phyloP scores from a whole-genome alignment of 2,888 invertebrate genomes.

The Drosophila falleni region DNA sequence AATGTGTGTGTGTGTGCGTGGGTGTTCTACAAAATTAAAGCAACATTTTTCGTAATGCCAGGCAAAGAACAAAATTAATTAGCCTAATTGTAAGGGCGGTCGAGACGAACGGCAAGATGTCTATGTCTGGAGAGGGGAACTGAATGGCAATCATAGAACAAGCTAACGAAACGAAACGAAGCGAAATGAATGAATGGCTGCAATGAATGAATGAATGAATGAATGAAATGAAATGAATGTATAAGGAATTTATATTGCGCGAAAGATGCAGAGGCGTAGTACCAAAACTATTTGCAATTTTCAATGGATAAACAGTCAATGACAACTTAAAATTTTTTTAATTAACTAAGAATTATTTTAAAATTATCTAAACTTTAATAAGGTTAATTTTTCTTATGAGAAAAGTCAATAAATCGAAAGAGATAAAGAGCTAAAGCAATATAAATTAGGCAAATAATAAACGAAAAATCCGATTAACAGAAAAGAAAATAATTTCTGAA shows the following conservation, averaged over 20 bases:
- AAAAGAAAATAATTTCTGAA: no score
- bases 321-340: no score
- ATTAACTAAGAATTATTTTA: no score
- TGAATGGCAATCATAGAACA: conserved; percentile 41
- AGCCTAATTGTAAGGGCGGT: conserved; percentile 81
- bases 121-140: conserved; percentile 10
- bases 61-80: conserved; percentile 80
- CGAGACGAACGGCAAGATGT: conserved; percentile 31
- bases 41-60: conserved; percentile 79
- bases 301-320: neutral
- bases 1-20: conserved; percentile 33
- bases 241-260: conserved; percentile 72
- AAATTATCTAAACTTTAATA: neutral
- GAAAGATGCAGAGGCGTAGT: conserved; percentile 46
- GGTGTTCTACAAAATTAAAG: conserved; percentile 74
- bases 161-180: conserved; percentile 56
- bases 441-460: neutral
- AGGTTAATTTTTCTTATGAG: neutral
- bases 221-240: conserved; percentile 70
- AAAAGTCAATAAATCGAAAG: neutral
- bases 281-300: conserved; percentile 14
- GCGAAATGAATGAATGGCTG: conserved; percentile 60
- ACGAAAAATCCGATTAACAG: no score
- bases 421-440: neutral
- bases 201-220: conserved; percentile 60